Base-by-base conservation (phyloP, 2,797 vertebrate genomes). In the Rhyacichthys aspro region DNA sequence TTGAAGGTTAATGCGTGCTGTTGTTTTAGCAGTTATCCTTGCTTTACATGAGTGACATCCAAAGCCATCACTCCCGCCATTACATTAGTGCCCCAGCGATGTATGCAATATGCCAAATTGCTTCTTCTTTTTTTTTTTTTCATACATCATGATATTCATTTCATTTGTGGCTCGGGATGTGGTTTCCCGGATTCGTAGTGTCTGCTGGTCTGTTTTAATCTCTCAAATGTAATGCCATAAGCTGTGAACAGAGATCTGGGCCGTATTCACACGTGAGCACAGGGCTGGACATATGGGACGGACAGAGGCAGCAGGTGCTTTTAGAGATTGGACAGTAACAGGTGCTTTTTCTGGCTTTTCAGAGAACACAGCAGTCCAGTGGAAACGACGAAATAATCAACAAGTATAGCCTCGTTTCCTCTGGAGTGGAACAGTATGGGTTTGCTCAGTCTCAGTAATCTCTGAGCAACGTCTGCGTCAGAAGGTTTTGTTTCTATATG, bases 81-180 rank as follows among this genome's bases (percentile, higher is more conserved):
- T 86, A 82, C 84, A 89, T 89, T 88, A 92, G 82, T 12, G 72
- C 70, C 66, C 59, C 66, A 0, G 72, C 63, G 23, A 11, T 16
- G 67, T 79, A 79, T 66, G 88, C 85, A 90, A 92, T 92, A 91
- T 86, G 86, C 73, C 76, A 91, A 91, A 92, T 89, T 84, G 90
- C 78, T 90, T 89, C 62, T 11, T 28, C 11, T 17, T 38, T 8
- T 52, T 17, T 37, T 6, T 2, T 32, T 5, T 11, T 39, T 43
- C 52, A 50, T 46, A 66, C 67, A 64, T 83, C 62, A 76, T 86
- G 82, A 72, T 61, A 81, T 83, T 86, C 65, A 86, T 86, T 84
- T 85, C 71, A 82, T 85, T 82, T 78, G 69, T 67, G 70, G 58
- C 6, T 14, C 1, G 59, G 10, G 59, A 60, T 72, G 72, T 67